Conservation (phyloP, 2,113 vertebrate genomes). For the Rostratula benghalensis region DNA sequence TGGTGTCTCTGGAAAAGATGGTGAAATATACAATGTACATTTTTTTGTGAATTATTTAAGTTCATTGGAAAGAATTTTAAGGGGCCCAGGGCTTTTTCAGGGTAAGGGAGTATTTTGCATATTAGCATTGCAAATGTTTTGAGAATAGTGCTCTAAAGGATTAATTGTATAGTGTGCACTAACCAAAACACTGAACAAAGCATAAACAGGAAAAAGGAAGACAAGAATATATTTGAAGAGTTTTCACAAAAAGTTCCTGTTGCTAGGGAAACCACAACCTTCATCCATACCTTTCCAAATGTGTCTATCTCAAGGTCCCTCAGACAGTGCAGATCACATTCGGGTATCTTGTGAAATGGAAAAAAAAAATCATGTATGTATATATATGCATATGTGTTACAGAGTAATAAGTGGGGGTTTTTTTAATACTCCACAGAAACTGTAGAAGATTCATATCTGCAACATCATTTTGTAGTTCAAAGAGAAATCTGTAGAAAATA, state of each 20-base stretch:
- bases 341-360: background rate
- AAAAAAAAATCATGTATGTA: background rate
- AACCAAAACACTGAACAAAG: background rate
- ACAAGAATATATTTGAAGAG: background rate
- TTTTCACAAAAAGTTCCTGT: slow-evolving; percentile 22
- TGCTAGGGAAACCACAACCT: slow-evolving; percentile 46
- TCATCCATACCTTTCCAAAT: slow-evolving; percentile 1
- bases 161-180: background rate
- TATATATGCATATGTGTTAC: background rate
- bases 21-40: background rate
- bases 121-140: background rate
- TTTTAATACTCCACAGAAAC: background rate
- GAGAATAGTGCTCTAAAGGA: background rate
- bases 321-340: background rate
- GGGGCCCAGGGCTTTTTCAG: background rate
- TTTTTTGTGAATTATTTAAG: background rate
- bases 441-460: background rate
- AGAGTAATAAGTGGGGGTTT: background rate
- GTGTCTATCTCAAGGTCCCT: background rate
- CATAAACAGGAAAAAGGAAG: slow-evolving; percentile 6
- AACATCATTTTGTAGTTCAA: background rate
- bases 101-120: background rate
- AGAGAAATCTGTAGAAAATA: background rate
- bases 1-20: background rate
- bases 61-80: background rate